Evolutionary conservation across 2,888 invertebrate genomes (phyloP).

Genomic region (Drosophila flavopinicola): DNA sequence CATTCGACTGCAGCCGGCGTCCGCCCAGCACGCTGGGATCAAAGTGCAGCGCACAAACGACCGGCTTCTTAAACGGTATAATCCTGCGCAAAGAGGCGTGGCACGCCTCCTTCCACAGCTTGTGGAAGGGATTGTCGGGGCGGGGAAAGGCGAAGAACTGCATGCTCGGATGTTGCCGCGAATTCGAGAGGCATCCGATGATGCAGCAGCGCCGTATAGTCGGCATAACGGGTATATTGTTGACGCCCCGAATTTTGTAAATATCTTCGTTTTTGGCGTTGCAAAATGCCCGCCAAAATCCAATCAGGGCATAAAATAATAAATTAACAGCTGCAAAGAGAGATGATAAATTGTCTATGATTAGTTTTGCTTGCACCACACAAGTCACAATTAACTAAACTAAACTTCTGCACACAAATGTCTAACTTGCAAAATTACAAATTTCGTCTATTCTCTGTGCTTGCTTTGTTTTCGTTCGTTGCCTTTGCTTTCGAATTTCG

Average conservation of each 20-base stretch:
- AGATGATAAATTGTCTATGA: conserved; percentile 5
- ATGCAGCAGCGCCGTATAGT: conserved; percentile 83
- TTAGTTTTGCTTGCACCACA: conserved; percentile 19
- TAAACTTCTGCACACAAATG: no score
- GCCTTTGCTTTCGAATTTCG: conserved; percentile 12
- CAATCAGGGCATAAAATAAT: conserved; percentile 46
- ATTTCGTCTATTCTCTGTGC: not conserved
- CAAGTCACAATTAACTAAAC: no score
- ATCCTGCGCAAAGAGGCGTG: conserved; percentile 82
- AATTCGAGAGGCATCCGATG: conserved; percentile 82
- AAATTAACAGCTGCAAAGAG: conserved; percentile 33
- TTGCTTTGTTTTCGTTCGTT: conserved; percentile 2
- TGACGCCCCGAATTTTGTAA: conserved; percentile 65
- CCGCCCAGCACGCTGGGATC: conserved; percentile 81
- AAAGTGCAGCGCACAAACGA: conserved; percentile 82
- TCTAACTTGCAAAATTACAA: not conserved
- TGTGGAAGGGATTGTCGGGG: conserved; percentile 80
- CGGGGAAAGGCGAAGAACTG: conserved; percentile 83
- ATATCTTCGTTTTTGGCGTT: conserved; percentile 51
- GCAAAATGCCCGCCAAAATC: conserved; percentile 68
- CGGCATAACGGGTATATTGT: conserved; percentile 71
- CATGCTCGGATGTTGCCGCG: conserved; percentile 80
- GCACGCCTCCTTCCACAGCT: conserved; percentile 83
- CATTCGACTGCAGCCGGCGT: conserved; percentile 78
- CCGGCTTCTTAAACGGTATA: conserved; percentile 82